Percentiles rank a stretch among this genome's conserved stretches.
These are phyloP conservation scores for Anabas testudineus DNA, from an alignment of 2,797 vertebrate genomes.

Conservation along the genomic window DNA sequence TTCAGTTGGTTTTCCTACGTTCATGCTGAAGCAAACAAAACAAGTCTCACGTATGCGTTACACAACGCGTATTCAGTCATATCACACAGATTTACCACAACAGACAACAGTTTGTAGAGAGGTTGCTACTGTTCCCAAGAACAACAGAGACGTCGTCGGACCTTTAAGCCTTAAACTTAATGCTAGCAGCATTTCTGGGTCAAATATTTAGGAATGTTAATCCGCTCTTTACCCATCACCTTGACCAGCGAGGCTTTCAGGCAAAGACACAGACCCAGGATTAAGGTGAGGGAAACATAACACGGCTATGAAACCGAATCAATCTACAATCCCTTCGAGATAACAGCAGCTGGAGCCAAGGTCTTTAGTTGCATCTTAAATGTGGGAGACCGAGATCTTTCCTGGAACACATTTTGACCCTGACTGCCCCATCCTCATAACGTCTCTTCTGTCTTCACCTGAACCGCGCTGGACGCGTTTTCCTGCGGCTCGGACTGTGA, in stretches of 20 bases:
- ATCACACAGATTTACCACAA: conserved; percentile 11
- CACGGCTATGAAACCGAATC: conserved; percentile 3
- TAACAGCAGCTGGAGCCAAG: conserved; percentile 22
- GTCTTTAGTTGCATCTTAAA: not conserved
- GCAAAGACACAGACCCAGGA: not conserved
- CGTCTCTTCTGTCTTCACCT: conserved; percentile 78
- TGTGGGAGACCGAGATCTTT: not conserved
- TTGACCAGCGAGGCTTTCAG: conserved; percentile 71
- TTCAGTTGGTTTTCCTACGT: conserved; percentile 17
- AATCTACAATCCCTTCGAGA: conserved; percentile 18
- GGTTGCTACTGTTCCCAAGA: conserved; percentile 14
- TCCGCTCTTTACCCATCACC: conserved; percentile 28
- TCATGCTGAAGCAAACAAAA: conserved; percentile 14
- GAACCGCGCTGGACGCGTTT: conserved; percentile 30
- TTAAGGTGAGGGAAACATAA: conserved; percentile 7
- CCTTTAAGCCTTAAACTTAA: conserved; percentile 25
- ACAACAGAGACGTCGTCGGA: conserved; percentile 15
- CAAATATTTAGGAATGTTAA: conserved; percentile 34
- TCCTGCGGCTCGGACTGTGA: conserved; percentile 64
- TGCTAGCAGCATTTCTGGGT: conserved; percentile 39
- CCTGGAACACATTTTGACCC: not conserved
- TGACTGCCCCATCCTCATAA: conserved; percentile 51
- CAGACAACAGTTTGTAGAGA: not conserved
- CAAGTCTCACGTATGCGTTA: conserved; percentile 6
- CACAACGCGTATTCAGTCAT: not conserved